Evolutionary conservation across 2,888 invertebrate genomes (phyloP).

Genomic region (Camponotus fellah): DNA sequence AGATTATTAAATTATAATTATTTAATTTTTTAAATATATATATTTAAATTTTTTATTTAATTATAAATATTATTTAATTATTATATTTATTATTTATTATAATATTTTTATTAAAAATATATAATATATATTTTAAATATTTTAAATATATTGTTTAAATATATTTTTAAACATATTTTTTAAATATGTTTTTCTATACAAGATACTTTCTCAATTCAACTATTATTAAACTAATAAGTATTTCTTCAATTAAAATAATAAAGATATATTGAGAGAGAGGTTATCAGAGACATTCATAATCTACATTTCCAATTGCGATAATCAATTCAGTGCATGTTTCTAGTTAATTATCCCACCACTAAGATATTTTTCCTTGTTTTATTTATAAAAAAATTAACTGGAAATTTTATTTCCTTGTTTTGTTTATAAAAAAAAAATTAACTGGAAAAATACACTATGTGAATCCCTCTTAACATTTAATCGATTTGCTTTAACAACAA

Average conservation of each 20-base stretch:
- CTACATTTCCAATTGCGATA: not conserved
- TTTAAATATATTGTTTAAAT: no score
- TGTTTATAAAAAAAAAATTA: not conserved
- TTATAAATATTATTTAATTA: no score
- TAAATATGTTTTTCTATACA: not conserved
- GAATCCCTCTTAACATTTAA: not conserved
- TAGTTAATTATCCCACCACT: not conserved
- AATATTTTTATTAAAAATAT: no score
- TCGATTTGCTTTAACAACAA: not conserved
- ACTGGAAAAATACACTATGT: not conserved
- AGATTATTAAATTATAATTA: no score
- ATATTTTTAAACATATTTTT: no score
- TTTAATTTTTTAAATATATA: not conserved
- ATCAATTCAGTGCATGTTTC: not conserved
- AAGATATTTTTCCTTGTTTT: not conserved
- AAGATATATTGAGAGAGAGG: not conserved
- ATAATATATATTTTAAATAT: no score
- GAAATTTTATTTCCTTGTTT: not conserved
- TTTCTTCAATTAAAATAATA: slow-evolving; percentile 1
- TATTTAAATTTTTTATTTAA: no score
- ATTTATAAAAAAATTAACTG: not conserved
- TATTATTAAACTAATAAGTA: not conserved
- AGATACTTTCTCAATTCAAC: no score
- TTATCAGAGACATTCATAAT: slow-evolving; percentile 4
- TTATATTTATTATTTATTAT: no score